These are phyloP conservation scores for Ascaphus truei DNA, from an alignment of 2,113 vertebrate species.

Conservation along the genomic window DNA sequence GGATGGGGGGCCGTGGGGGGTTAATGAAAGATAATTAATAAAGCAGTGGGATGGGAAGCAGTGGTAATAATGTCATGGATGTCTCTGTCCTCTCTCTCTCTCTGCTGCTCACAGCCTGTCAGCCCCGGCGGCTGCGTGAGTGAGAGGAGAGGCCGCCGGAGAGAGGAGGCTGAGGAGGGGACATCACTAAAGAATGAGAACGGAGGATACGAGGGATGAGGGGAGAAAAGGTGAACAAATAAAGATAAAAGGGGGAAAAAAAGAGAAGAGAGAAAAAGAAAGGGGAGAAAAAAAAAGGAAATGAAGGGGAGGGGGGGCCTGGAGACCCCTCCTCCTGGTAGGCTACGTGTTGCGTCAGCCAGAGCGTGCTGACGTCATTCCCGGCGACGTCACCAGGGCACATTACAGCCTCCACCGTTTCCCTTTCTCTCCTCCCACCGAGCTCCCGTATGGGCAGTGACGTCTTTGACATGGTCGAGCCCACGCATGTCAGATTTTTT, in stretches of 20 bases:
- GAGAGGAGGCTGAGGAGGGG: constrained; percentile 23
- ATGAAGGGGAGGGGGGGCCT: constrained; percentile 17
- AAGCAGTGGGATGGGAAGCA: constrained; percentile 3
- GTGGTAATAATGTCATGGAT: constrained; percentile 20
- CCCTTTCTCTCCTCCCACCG: not conserved
- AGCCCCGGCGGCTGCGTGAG: constrained; percentile 23
- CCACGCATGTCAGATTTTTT: no score
- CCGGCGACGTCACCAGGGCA: not conserved
- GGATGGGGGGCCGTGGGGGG: no score
- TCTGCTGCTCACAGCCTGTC: no score
- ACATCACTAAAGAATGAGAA: constrained; percentile 11
- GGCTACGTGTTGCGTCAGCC: constrained; percentile 9
- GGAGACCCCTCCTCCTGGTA: constrained; percentile 22
- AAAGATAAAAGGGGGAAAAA: not conserved
- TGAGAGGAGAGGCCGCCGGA: constrained; percentile 7
- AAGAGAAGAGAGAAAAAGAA: constrained; percentile 5
- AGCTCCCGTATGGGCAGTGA: not conserved
- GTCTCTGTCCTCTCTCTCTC: constrained; percentile 32
- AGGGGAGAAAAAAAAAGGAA: not conserved
- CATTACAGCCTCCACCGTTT: not conserved
- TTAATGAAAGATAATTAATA: constrained; percentile 3
- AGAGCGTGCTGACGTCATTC: not conserved
- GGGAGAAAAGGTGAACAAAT: not conserved
- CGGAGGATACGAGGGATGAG: constrained; percentile 2
- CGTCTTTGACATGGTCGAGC: no score